Conservation (phyloP, 2,797 vertebrate species). For the Gymnocypris eckloni region DNA sequence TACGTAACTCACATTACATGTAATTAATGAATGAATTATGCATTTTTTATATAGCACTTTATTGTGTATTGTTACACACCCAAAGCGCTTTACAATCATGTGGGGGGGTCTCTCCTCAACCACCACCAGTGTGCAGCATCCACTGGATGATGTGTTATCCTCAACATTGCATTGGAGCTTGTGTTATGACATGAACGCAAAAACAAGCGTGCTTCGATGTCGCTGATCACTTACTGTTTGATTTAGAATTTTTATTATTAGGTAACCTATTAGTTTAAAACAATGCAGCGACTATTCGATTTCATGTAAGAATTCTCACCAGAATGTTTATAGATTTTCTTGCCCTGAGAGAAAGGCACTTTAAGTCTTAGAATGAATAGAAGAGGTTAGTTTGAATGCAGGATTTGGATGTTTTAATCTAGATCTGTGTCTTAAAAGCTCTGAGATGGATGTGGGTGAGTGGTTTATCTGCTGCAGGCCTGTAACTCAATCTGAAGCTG, state of each 20-base stretch:
- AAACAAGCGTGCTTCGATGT: background rate
- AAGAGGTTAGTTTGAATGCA: background rate
- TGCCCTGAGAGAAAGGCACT: background rate
- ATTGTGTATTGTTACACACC: no score
- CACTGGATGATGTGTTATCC: background rate
- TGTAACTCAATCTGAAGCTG: slow-evolving; percentile 62
- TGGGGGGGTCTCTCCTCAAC: no score
- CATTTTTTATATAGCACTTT: no score
- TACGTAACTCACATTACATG: background rate
- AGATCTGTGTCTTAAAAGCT: background rate
- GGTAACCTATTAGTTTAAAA: background rate
- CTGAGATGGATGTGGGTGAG: background rate
- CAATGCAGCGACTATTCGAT: background rate
- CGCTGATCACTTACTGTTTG: background rate
- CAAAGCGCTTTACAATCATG: no score
- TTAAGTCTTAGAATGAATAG: background rate
- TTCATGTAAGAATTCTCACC: background rate
- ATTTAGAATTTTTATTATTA: background rate
- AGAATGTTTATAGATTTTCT: background rate
- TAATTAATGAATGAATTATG: background rate
- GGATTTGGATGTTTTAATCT: background rate
- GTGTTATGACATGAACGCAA: background rate
- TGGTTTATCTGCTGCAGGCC: slow-evolving; percentile 36
- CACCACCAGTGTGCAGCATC: no score
- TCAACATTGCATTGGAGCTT: background rate